Evolutionary conservation across 2,888 invertebrate genomes (phyloP).

Genomic region (Cetonia aurata): DNA sequence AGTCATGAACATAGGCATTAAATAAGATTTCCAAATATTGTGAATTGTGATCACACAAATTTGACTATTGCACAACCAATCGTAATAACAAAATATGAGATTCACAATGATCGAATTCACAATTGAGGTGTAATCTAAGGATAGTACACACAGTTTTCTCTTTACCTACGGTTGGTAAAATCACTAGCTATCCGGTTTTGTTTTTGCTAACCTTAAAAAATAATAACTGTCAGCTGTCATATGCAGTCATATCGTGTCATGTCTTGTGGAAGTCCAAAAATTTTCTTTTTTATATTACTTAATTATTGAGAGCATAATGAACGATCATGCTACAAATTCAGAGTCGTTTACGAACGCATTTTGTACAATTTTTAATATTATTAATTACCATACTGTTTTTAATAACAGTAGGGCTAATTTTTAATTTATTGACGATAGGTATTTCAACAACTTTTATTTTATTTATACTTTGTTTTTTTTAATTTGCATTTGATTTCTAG

Average conservation of each 20-base stretch:
- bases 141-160: no score
- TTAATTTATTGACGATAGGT: constrained; percentile 61
- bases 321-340: constrained; percentile 49
- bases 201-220: not conserved
- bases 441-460: constrained; percentile 39
- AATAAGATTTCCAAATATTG: not conserved
- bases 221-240: no score
- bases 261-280: no score
- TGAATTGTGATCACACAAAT: not conserved
- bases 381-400: constrained; percentile 54
- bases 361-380: constrained; percentile 52
- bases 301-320: constrained; percentile 35
- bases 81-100: constrained; percentile 11
- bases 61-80: constrained; percentile 16
- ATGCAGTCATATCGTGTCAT: no score
- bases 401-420: constrained; percentile 57
- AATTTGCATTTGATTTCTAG: constrained; percentile 53
- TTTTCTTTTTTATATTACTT: not conserved
- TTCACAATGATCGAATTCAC: not conserved
- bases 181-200: not conserved
- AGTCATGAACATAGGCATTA: constrained; percentile 20
- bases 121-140: not conserved
- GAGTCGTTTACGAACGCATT: constrained; percentile 43
- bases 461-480: constrained; percentile 11
- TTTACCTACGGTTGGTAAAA: no score